Conservation (phyloP, 2,113 vertebrate genomes). For the Dryoscopus gambensis region DNA sequence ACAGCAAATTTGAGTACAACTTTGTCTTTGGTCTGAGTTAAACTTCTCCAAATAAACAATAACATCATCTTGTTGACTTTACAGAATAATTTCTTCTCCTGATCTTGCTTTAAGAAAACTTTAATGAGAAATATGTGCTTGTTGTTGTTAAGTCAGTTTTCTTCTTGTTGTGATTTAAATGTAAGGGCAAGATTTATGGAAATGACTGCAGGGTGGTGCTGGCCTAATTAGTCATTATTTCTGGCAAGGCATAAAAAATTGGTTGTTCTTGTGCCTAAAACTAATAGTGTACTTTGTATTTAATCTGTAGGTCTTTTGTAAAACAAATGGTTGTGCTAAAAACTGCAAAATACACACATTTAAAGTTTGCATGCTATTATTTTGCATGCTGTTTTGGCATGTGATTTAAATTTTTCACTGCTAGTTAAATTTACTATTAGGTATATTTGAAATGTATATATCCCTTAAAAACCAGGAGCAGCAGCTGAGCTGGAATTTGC, state of each 20-base stretch:
- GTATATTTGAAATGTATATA: not conserved
- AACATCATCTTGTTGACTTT: not conserved
- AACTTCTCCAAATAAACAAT: slow-evolving; percentile 28
- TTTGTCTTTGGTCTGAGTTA: not conserved
- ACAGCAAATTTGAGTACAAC: not conserved
- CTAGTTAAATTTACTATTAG: not conserved
- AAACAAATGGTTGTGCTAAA: slow-evolving; percentile 49
- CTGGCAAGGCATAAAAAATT: slow-evolving; percentile 49
- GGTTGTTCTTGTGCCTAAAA: slow-evolving; percentile 31
- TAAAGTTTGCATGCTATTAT: not conserved
- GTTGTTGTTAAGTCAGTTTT: slow-evolving; percentile 23
- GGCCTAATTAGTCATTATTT: slow-evolving; percentile 38
- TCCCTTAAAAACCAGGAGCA: not conserved
- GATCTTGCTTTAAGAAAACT: slow-evolving; percentile 15
- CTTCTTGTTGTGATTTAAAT: slow-evolving; percentile 39
- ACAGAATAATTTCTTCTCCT: slow-evolving; percentile 11
- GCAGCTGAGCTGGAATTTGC: not conserved
- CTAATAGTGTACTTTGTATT: not conserved
- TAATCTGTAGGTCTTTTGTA: slow-evolving; percentile 23
- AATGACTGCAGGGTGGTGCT: slow-evolving; percentile 28
- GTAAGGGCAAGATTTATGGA: slow-evolving; percentile 36
- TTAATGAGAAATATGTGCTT: not conserved
- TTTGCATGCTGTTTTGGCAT: not conserved
- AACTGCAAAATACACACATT: not conserved
- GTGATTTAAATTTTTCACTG: not conserved